Evolutionary conservation across 2,888 invertebrate genomes (phyloP).

Genomic region (Ypsolopha scabrella): DNA sequence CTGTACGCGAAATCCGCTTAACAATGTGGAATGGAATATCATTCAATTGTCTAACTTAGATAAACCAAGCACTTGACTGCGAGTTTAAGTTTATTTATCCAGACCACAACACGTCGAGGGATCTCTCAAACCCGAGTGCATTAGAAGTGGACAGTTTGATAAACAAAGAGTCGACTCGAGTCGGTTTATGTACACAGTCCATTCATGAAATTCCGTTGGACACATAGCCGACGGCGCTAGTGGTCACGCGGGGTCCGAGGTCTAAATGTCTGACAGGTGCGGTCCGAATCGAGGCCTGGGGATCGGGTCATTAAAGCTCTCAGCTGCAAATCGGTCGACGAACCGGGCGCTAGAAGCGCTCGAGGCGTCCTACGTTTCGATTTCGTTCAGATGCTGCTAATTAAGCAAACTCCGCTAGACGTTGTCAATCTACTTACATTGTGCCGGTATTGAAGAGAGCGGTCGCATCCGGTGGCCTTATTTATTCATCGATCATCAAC

Average conservation of each 20-base stretch:
- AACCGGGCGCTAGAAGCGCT: slow-evolving; percentile 14
- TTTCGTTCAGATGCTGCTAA: slow-evolving; percentile 28
- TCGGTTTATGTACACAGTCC: slow-evolving; percentile 43
- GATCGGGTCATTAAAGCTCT: slow-evolving; percentile 17
- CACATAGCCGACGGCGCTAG: slow-evolving; percentile 36
- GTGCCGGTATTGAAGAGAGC: slow-evolving; percentile 24
- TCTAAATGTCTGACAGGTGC: slow-evolving; percentile 46
- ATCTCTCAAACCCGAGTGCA: slow-evolving; percentile 32
- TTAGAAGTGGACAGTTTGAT: slow-evolving; percentile 65
- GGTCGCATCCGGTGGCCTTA: slow-evolving; percentile 33
- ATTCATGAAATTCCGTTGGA: slow-evolving; percentile 56
- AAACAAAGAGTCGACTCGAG: slow-evolving; percentile 48
- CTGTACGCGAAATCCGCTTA: slow-evolving; percentile 28
- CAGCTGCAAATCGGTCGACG: slow-evolving; percentile 29
- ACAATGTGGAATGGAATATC: slow-evolving; percentile 20
- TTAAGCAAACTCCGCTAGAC: slow-evolving; percentile 14
- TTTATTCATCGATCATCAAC: slow-evolving; percentile 33
- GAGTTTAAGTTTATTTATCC: slow-evolving; percentile 36
- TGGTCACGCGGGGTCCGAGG: slow-evolving; percentile 6
- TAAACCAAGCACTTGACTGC: neutral
- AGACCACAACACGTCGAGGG: slow-evolving; percentile 28
- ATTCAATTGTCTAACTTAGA: slow-evolving; percentile 17
- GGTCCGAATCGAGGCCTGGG: slow-evolving; percentile 29
- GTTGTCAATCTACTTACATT: slow-evolving; percentile 23
- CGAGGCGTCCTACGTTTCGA: slow-evolving; percentile 31